Percentiles rank a stretch among this genome's conserved stretches.
Evolutionary conservation across 2,888 invertebrate genomes (phyloP).

Genomic region (Rhingia rostrata): DNA sequence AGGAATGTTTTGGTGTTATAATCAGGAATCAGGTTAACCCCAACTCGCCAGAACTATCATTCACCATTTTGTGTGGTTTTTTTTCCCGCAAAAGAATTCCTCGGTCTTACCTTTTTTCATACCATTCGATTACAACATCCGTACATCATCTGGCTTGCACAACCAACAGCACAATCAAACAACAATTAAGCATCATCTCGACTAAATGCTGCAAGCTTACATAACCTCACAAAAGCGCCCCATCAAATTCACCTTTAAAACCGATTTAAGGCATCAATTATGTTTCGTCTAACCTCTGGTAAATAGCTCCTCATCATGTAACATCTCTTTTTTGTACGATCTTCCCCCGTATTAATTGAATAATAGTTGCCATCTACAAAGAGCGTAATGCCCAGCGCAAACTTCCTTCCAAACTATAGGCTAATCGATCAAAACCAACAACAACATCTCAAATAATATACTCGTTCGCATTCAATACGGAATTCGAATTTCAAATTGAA

Average conservation of each 20-base stretch:
- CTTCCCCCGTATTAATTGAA: slow-evolving; percentile 41
- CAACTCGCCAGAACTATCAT: too few relatives aligned
- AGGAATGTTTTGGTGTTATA: too few relatives aligned
- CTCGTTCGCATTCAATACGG: neutral
- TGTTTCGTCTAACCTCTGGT: slow-evolving; percentile 38
- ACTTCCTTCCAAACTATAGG: slow-evolving; percentile 20
- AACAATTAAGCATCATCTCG: too few relatives aligned
- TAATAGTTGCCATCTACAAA: slow-evolving; percentile 26
- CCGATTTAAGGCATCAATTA: slow-evolving; percentile 63
- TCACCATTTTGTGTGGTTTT: too few relatives aligned
- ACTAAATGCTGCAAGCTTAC: neutral
- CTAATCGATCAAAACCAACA: slow-evolving; percentile 47
- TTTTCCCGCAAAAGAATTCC: too few relatives aligned
- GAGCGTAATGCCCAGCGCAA: neutral
- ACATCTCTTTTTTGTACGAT: slow-evolving; percentile 43
- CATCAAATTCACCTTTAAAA: slow-evolving; percentile 59
- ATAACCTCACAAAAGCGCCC: neutral
- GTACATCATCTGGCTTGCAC: too few relatives aligned
- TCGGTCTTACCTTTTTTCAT: too few relatives aligned
- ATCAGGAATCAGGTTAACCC: too few relatives aligned
- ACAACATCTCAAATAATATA: neutral
- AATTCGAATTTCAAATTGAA: slow-evolving; percentile 31
- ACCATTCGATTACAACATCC: too few relatives aligned
- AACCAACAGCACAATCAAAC: too few relatives aligned
- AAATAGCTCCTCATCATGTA: slow-evolving; percentile 57